Evolutionary conservation across 2,888 invertebrate genomes (phyloP), one percentile per base, ranked within the genome.

Genomic region (Dioctria linearis): DNA sequence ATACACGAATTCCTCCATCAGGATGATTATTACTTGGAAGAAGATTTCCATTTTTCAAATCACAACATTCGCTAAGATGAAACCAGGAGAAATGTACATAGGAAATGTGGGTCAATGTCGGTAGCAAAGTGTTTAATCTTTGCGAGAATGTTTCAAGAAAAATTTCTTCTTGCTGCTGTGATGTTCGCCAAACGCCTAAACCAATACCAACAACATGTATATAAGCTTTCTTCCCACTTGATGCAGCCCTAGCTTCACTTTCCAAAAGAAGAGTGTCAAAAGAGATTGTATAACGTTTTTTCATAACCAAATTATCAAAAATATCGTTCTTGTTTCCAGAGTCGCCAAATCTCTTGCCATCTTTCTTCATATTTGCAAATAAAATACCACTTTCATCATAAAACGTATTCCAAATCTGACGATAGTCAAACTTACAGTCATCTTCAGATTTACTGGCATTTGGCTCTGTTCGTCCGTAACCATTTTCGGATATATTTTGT

Each of bases 81-180:
- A 94, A 92, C 86, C 92, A 93, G 0, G 93, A 91, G 85, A 94
- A 93, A 87, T 93, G 93, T 8, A 94, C 90, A 81, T 92, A 93
- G 0, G 91, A 90, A 0, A 94, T 89, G 83, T 91, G 90, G 2
- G 89, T 86, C 8, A 94, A 85, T 8, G 89, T 87, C 39, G 89
- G 86, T 81, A 90, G 85, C 80, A 91, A 85, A 51, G 90, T 90
- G 6, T 90, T 89, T 46, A 93, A 86, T 8, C 94, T 90, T 79
- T 93, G 91, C n/a, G 91, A 88, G 83, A 93, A 93, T 0, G 92
- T 91, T 63, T 93, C 90, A 3, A 93, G 86, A 84, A 93, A 94
- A 59, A 93, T 90, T 83, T 92, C 90, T 9, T 90, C 89, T 85
- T 94, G 94, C 81, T 93, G 92, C 0, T 87, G 84, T 0, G 92